Conservation (phyloP, 2,113 vertebrate genomes). For the Oreochromis aureus region DNA sequence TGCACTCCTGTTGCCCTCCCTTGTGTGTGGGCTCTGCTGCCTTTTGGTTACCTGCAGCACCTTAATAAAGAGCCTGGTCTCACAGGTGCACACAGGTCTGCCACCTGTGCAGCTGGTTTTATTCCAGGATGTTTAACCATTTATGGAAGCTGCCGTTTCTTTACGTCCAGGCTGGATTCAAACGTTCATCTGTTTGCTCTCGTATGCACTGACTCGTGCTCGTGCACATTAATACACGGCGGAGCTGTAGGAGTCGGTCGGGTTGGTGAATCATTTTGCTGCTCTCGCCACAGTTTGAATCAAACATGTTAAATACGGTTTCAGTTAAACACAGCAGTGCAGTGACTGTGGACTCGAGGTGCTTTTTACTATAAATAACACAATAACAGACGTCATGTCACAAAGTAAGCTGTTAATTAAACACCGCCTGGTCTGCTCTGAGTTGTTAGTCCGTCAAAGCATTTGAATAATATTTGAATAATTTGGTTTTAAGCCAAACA, state of each 20-base stretch:
- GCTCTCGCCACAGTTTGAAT: neutral
- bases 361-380: neutral
- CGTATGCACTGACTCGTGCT: neutral
- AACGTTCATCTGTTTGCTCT: neutral
- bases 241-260: neutral
- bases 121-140: neutral
- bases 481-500: neutral
- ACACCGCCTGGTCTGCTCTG: neutral
- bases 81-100: neutral
- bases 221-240: neutral
- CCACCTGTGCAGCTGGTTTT: neutral
- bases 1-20: neutral
- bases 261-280: neutral
- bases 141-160: fast-evolving
- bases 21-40: neutral
- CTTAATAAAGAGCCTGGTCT: neutral
- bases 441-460: neutral
- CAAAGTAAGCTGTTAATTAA: neutral
- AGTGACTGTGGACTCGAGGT: neutral
- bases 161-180: neutral
- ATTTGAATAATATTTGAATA: neutral
- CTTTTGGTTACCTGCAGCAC: neutral
- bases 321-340: neutral
- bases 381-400: neutral
- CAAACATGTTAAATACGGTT: neutral